Percentiles rank a stretch among this genome's conserved stretches.
phyloP scores from a whole-genome alignment of 2,888 invertebrate genomes.

The Tiliacea aurago region DNA sequence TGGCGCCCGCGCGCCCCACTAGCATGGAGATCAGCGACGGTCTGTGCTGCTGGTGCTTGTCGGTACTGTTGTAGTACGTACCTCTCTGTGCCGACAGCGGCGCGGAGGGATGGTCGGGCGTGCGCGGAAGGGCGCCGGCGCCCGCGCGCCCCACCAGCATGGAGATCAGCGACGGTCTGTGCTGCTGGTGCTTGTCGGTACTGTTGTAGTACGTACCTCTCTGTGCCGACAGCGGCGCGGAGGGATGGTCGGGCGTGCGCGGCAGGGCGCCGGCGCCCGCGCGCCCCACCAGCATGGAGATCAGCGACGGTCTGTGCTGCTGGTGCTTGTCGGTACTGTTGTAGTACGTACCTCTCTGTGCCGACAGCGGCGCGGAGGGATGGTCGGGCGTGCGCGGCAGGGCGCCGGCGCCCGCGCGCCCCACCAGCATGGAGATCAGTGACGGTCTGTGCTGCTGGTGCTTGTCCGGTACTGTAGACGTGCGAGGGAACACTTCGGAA shows the following conservation, averaged over 20 bases:
- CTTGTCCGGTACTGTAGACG: slow-evolving; percentile 75
- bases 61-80: slow-evolving; percentile 31
- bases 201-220: slow-evolving; percentile 20
- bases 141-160: slow-evolving; percentile 72
- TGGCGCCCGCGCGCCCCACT: slow-evolving; percentile 45
- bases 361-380: slow-evolving; percentile 79
- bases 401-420: slow-evolving; percentile 74
- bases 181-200: slow-evolving; percentile 80
- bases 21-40: slow-evolving; percentile 87
- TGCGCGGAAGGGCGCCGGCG: slow-evolving; percentile 72
- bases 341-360: slow-evolving; percentile 11
- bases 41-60: slow-evolving; percentile 83
- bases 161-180: slow-evolving; percentile 85
- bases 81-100: slow-evolving; percentile 66
- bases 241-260: not conserved
- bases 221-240: slow-evolving; percentile 2
- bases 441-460: slow-evolving; percentile 86
- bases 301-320: slow-evolving; percentile 85
- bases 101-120: slow-evolving; percentile 85
- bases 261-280: slow-evolving; percentile 37
- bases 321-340: slow-evolving; percentile 74
- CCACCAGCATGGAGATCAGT: slow-evolving; percentile 86
- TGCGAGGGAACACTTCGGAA: slow-evolving; percentile 90
- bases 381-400: slow-evolving; percentile 85
- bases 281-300: slow-evolving; percentile 81